Percentiles rank a stretch among this genome's conserved stretches.
phyloP scores from a whole-genome alignment of 2,797 vertebrate species.

The Pogonophryne albipinna region DNA sequence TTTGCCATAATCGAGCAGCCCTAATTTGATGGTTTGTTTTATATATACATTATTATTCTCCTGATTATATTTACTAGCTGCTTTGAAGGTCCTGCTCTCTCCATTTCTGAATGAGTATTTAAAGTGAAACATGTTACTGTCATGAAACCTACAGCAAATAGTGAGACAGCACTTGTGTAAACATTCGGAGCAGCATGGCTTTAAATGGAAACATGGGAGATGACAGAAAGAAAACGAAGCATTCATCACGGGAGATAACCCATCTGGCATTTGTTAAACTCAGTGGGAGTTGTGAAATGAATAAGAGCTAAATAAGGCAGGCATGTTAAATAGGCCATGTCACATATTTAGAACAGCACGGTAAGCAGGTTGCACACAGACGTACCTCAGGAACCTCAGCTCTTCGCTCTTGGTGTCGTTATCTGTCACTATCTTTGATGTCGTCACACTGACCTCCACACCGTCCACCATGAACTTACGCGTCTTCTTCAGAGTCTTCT shows the following conservation, averaged over 20 bases:
- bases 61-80: background rate
- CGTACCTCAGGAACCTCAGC: constrained; percentile 93
- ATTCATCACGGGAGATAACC: constrained; percentile 54
- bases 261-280: constrained; percentile 69
- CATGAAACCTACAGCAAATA: constrained; percentile 5
- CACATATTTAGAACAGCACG: constrained; percentile 53
- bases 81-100: background rate
- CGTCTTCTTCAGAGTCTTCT: constrained; percentile 98
- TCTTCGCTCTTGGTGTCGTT: constrained; percentile 97
- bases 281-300: constrained; percentile 58
- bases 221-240: constrained; percentile 44
- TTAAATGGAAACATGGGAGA: constrained; percentile 43
- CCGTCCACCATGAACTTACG: constrained; percentile 98
- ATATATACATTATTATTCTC: background rate
- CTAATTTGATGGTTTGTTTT: background rate
- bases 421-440: constrained; percentile 97
- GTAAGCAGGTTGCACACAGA: constrained; percentile 25
- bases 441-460: constrained; percentile 98
- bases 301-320: constrained; percentile 62
- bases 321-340: constrained; percentile 64
- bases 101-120: background rate
- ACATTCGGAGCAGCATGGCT: constrained; percentile 26
- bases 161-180: constrained; percentile 29
- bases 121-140: background rate
- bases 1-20: too few species aligned